Conservation (phyloP, 2,797 vertebrate genomes). For the Sardinella longiceps region DNA sequence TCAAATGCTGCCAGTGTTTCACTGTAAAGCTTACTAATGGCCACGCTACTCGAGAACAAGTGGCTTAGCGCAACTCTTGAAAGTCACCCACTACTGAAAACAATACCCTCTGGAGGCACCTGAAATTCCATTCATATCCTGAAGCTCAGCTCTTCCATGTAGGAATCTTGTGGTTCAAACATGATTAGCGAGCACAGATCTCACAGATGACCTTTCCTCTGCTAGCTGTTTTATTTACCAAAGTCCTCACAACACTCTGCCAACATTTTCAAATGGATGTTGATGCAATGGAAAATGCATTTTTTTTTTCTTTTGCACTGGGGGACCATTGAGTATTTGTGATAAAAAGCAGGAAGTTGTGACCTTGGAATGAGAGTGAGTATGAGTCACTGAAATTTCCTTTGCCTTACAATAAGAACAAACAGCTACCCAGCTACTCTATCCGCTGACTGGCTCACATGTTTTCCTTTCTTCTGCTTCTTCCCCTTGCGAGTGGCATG, state of each 20-base stretch:
- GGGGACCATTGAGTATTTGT: constrained; percentile 33
- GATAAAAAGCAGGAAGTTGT: constrained; percentile 56
- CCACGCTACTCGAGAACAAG: neutral
- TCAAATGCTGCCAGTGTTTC: too few relatives aligned
- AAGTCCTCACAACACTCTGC: constrained; percentile 9
- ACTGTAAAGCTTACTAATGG: neutral
- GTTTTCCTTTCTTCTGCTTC: neutral
- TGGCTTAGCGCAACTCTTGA: neutral
- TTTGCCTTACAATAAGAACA: constrained; percentile 39
- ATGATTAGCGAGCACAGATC: neutral
- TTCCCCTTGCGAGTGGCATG: neutral
- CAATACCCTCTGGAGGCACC: neutral
- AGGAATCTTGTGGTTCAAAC: neutral
- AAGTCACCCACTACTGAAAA: neutral
- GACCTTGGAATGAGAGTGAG: constrained; percentile 45
- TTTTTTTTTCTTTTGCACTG: neutral
- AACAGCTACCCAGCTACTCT: constrained; percentile 2
- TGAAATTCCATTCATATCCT: constrained; percentile 8
- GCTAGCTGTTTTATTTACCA: neutral
- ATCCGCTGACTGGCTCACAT: constrained; percentile 7
- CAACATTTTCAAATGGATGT: neutral
- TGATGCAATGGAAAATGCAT: constrained; percentile 10
- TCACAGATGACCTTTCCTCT: neutral
- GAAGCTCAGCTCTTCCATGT: neutral
- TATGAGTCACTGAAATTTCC: constrained; percentile 41